Conservation (phyloP, 2,888 invertebrate genomes). For the Pollenia labialis region DNA sequence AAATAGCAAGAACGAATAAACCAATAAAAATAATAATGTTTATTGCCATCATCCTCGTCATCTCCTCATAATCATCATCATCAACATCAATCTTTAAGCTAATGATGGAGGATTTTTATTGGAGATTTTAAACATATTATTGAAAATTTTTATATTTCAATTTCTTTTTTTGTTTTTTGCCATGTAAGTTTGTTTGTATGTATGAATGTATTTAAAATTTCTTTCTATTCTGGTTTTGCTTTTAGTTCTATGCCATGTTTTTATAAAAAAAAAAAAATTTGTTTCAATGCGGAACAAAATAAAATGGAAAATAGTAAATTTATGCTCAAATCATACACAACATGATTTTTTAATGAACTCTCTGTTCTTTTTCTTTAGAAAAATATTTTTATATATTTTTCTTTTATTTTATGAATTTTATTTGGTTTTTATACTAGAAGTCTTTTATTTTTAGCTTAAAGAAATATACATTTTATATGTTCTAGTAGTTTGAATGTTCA, state of each 20-base stretch:
- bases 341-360: constrained; percentile 64
- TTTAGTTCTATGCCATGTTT: constrained; percentile 10
- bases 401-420: constrained; percentile 41
- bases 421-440: constrained; percentile 18
- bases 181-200: too few species aligned
- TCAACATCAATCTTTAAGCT: constrained; percentile 54
- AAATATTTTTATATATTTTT: constrained; percentile 27
- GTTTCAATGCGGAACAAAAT: constrained; percentile 54
- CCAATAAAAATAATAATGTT: constrained; percentile 22
- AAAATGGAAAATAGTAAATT: constrained; percentile 17
- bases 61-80: constrained; percentile 42
- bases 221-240: neutral
- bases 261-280: neutral
- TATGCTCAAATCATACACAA: constrained; percentile 52
- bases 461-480: constrained; percentile 16
- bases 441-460: constrained; percentile 21
- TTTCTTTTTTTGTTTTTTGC: neutral
- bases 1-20: neutral
- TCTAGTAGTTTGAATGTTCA: constrained; percentile 25
- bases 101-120: constrained; percentile 39
- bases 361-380: neutral
- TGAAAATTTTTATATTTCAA: constrained; percentile 2
- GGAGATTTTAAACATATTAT: constrained; percentile 28
- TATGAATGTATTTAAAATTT: constrained; percentile 5
- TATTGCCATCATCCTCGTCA: constrained; percentile 56